These are phyloP conservation scores for Sander vitreus DNA, from an alignment of 2,113 vertebrate species.

Conservation along the genomic window DNA sequence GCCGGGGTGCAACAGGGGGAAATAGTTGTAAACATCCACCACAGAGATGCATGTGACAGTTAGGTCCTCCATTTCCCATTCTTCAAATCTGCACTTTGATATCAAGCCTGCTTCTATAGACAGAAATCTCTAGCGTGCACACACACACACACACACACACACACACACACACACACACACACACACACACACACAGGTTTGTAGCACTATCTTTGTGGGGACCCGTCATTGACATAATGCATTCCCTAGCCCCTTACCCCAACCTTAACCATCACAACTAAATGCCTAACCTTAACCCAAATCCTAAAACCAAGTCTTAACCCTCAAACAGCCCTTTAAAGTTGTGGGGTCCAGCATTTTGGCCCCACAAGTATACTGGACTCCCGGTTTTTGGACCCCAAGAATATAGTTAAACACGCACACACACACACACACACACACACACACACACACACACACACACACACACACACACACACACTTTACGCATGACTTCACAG, in stretches of 20 bases:
- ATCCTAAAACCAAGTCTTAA: no score
- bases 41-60: background rate
- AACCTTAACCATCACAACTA: no score
- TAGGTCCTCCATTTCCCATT: background rate
- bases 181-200: background rate
- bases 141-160: constrained; percentile 22
- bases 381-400: no score
- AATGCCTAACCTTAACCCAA: no score
- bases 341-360: no score
- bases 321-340: no score
- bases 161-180: constrained; percentile 19
- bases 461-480: background rate
- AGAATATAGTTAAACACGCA: background rate
- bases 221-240: no score
- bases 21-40: background rate
- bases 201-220: no score
- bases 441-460: constrained; percentile 25
- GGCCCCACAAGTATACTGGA: no score
- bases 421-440: constrained; percentile 19
- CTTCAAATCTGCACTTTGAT: constrained; percentile 16
- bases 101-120: background rate
- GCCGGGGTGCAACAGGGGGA: background rate
- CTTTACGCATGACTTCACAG: no score
- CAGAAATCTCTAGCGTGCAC: background rate
- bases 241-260: no score